Percentiles rank a stretch among this genome's conserved stretches.
Evolutionary conservation across 2,113 vertebrate species (phyloP).

Genomic region (Lamprologus ornatipinnis): DNA sequence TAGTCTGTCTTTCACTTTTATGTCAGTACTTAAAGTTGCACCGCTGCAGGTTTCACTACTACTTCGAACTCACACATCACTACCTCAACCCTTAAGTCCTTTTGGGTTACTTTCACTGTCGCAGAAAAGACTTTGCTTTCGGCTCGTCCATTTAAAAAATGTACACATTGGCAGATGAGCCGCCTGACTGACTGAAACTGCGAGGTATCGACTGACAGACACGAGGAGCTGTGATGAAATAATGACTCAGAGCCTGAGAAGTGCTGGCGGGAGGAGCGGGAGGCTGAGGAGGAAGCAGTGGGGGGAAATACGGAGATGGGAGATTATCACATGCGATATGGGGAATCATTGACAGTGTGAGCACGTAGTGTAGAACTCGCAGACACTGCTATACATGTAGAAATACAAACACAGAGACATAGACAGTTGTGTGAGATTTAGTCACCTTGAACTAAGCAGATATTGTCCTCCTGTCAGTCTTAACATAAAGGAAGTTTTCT

Average conservation of each 20-base stretch:
- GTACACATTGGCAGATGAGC: not conserved
- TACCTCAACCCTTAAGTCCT: not conserved
- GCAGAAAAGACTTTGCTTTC: not conserved
- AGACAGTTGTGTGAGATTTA: not conserved
- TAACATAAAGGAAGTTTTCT: not conserved
- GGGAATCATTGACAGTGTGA: constrained; percentile 19
- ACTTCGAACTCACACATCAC: not conserved
- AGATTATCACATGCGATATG: constrained; percentile 18
- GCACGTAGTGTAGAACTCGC: constrained; percentile 19
- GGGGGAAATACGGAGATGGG: not conserved
- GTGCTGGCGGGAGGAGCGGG: not conserved
- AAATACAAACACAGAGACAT: not conserved
- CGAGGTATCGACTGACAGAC: not conserved
- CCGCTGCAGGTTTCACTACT: not conserved
- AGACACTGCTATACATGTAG: not conserved
- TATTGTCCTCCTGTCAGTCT: not conserved
- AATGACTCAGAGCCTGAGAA: constrained; percentile 15
- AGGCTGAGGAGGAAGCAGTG: not conserved
- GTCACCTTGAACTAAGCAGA: not conserved
- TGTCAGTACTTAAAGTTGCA: not conserved
- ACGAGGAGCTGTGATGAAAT: constrained; percentile 5
- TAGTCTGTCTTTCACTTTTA: not conserved
- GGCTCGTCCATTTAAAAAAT: not conserved
- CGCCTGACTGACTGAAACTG: not conserved
- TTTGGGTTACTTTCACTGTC: not conserved